phyloP scores from a whole-genome alignment of 1,140 invertebrate genomes.

The Heliconius himera region DNA sequence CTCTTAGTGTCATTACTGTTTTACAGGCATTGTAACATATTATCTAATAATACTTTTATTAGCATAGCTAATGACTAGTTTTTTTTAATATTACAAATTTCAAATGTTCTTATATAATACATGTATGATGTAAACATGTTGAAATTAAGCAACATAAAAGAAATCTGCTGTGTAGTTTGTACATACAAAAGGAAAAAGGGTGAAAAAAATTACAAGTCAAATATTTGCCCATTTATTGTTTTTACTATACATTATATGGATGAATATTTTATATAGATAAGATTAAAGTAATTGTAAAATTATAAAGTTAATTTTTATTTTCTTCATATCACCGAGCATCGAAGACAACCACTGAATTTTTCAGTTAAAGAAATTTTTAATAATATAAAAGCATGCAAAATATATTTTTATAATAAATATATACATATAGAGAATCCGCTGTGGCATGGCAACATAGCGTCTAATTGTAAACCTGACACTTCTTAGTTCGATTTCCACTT shows the following conservation, averaged over 20 bases:
- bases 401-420: too few relatives aligned
- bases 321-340: slow-evolving; percentile 82
- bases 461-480: too few relatives aligned
- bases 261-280: slow-evolving; percentile 65
- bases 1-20: not conserved
- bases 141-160: not conserved
- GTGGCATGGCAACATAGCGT: too few relatives aligned
- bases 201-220: slow-evolving; percentile 56
- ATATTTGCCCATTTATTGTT: slow-evolving; percentile 69
- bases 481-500: too few relatives aligned
- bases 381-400: not conserved
- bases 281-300: slow-evolving; percentile 61
- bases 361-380: slow-evolving; percentile 73
- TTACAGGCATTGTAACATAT: not conserved
- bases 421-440: too few relatives aligned
- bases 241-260: slow-evolving; percentile 62
- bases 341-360: slow-evolving; percentile 85
- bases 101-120: not conserved
- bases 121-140: not conserved
- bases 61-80: not conserved
- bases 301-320: slow-evolving; percentile 39
- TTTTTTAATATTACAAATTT: not conserved
- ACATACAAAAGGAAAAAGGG: slow-evolving; percentile 17
- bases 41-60: slow-evolving; percentile 8
- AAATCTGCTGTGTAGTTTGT: not conserved